Evolutionary conservation across 2,888 invertebrate species (phyloP).

Genomic region (Plebejus melissa): DNA sequence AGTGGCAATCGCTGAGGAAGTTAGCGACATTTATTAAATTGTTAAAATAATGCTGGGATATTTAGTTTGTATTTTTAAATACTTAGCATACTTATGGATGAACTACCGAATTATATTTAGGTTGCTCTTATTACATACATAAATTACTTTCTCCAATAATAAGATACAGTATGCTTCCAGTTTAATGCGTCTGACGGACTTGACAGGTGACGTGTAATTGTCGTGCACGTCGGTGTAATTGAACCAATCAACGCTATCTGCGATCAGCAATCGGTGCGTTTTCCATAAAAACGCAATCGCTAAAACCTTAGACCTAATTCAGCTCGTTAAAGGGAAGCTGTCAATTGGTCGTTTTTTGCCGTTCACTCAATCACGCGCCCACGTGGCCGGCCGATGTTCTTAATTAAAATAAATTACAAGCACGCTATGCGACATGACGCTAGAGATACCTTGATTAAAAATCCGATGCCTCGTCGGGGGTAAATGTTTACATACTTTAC

Average conservation of each 20-base stretch:
- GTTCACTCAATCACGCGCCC: slow-evolving; percentile 49
- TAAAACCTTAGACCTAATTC: slow-evolving; percentile 34
- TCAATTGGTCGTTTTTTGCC: slow-evolving; percentile 45
- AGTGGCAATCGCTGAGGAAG: not conserved
- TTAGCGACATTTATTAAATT: not conserved
- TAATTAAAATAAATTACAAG: slow-evolving; percentile 59
- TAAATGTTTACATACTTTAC: not conserved
- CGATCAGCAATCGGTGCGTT: slow-evolving; percentile 17
- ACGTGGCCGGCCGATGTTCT: slow-evolving; percentile 43
- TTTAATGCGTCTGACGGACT: not conserved
- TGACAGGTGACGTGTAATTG: slow-evolving; percentile 13
- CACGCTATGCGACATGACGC: slow-evolving; percentile 43
- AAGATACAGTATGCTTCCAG: not conserved
- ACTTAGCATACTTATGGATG: too few relatives aligned
- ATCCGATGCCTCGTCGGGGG: slow-evolving; percentile 25
- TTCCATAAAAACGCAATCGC: slow-evolving; percentile 28
- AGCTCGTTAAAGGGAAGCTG: slow-evolving; percentile 43
- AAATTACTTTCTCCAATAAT: not conserved
- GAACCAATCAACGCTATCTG: slow-evolving; percentile 27
- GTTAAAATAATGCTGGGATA: not conserved
- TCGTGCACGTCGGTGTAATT: slow-evolving; percentile 26
- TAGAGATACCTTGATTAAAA: slow-evolving; percentile 45
- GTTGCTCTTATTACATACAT: not conserved
- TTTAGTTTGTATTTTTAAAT: too few relatives aligned
- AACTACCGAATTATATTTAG: not conserved